phyloP scores from a whole-genome alignment of 2,888 invertebrate species.

The Melanargia galathea region DNA sequence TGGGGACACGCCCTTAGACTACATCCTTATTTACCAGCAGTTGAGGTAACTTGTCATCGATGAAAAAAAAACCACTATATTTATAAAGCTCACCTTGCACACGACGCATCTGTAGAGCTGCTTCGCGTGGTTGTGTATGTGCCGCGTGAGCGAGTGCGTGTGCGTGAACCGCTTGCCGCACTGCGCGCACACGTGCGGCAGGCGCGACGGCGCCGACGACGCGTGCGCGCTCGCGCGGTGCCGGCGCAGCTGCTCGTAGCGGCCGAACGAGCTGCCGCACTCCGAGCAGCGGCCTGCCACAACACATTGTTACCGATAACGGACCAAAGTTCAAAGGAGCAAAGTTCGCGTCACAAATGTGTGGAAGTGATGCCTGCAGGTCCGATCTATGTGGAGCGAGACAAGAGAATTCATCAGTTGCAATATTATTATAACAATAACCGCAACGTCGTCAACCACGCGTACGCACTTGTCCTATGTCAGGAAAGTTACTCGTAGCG shows the following conservation, averaged over 20 bases:
- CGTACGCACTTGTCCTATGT: slow-evolving; percentile 59
- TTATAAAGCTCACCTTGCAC: slow-evolving; percentile 58
- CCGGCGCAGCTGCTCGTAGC: slow-evolving; percentile 69
- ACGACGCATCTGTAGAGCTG: slow-evolving; percentile 77
- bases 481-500: slow-evolving; percentile 70
- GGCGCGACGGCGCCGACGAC: slow-evolving; percentile 40
- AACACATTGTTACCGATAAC: not conserved
- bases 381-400: no score
- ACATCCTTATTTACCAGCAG: no score
- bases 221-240: slow-evolving; percentile 59
- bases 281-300: slow-evolving; percentile 57
- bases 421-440: no score
- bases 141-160: slow-evolving; percentile 71
- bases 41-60: no score
- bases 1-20: no score
- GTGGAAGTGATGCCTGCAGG: no score
- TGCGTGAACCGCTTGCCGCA: slow-evolving; percentile 74
- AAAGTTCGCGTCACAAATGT: no score
- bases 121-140: slow-evolving; percentile 76
- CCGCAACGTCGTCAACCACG: slow-evolving; percentile 40
- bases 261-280: slow-evolving; percentile 66
- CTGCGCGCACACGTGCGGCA: slow-evolving; percentile 67
- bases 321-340: not conserved
- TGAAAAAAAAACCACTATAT: no score
- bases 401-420: no score